A percentile compares a stretch with the other conserved stretches of the same genome.
These are phyloP conservation scores for Eulithis prunata DNA, from an alignment of 2,888 invertebrate genomes.

Conservation along the genomic window DNA sequence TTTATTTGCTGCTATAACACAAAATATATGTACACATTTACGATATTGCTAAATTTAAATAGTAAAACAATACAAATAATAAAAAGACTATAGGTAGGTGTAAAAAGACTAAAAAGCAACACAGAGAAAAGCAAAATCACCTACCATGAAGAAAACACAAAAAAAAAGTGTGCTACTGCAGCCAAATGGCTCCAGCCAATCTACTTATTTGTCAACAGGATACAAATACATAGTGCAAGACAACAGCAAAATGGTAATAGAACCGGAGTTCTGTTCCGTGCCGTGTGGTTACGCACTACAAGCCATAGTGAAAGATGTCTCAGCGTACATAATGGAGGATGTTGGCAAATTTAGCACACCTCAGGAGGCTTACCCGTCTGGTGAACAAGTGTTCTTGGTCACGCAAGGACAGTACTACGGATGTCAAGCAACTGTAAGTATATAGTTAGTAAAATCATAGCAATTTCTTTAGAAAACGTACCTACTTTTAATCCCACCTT, in stretches of 20 bases:
- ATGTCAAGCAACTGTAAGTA: constrained; percentile 88
- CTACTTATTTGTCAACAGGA: constrained; percentile 49
- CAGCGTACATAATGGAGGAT: constrained; percentile 50
- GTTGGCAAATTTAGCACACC: constrained; percentile 58
- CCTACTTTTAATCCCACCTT: too few species aligned
- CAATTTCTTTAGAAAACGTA: too few species aligned
- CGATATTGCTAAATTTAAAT: too few species aligned
- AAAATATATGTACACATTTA: too few species aligned
- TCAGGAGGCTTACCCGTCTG: constrained; percentile 86
- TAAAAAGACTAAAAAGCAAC: too few species aligned
- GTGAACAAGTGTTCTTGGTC: constrained; percentile 88
- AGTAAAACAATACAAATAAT: too few species aligned
- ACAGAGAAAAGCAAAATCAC: too few species aligned
- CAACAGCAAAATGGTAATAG: constrained; percentile 85
- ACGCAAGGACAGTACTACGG: constrained; percentile 93
- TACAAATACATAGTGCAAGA: constrained; percentile 77
- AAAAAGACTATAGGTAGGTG: too few species aligned
- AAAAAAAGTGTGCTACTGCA: too few species aligned
- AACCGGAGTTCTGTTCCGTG: constrained; percentile 88
- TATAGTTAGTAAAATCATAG: neutral
- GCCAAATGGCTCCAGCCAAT: too few species aligned
- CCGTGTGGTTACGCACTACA: constrained; percentile 89
- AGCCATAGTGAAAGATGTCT: constrained; percentile 75
- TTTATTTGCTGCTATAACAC: too few species aligned
- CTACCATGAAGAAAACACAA: too few species aligned